A percentile compares a stretch with the other conserved stretches of the same genome.
phyloP scores from a whole-genome alignment of 2,888 invertebrate species.

The Conus canariensis region DNA sequence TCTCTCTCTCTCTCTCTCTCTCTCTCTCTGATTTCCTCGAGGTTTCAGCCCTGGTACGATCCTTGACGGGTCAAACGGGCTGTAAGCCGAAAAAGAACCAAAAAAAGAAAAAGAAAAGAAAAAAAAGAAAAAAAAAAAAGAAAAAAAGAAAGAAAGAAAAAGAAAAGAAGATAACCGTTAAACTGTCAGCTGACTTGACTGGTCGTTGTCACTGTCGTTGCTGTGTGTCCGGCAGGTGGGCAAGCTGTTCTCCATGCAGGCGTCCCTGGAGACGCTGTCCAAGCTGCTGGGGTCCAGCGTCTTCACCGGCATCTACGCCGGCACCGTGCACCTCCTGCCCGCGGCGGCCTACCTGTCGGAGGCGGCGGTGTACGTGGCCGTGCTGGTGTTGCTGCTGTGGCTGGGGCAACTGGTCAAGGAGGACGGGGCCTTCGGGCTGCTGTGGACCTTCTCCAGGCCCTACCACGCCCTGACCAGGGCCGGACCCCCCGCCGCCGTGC shows the following conservation, averaged over 20 bases:
- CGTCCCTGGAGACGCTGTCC: slow-evolving; percentile 42
- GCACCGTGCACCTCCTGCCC: slow-evolving; percentile 28
- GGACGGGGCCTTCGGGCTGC: slow-evolving; percentile 37
- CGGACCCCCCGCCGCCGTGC: neutral
- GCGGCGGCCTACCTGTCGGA: slow-evolving; percentile 38
- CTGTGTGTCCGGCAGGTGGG: slow-evolving; percentile 25
- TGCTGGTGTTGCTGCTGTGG: slow-evolving; percentile 32
- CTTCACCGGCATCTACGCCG: slow-evolving; percentile 43
- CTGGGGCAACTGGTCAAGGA: slow-evolving; percentile 35
- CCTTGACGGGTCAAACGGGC: too few relatives aligned
- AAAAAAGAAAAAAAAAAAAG: too few relatives aligned
- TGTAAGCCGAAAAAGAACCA: too few relatives aligned
- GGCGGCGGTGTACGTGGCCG: slow-evolving; percentile 18
- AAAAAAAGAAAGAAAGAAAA: too few relatives aligned
- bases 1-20: too few relatives aligned
- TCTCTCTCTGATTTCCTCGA: too few relatives aligned
- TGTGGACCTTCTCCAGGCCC: slow-evolving; percentile 34
- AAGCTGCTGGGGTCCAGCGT: slow-evolving; percentile 41
- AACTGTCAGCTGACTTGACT: too few relatives aligned
- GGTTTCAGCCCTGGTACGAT: too few relatives aligned
- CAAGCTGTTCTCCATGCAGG: slow-evolving; percentile 41
- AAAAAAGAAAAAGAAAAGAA: neutral
- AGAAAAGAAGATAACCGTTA: neutral
- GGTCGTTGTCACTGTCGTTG: too few relatives aligned
- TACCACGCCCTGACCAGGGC: slow-evolving; percentile 30